Conservation (phyloP, 2,888 invertebrate genomes). For the Loripinus fragilis region DNA sequence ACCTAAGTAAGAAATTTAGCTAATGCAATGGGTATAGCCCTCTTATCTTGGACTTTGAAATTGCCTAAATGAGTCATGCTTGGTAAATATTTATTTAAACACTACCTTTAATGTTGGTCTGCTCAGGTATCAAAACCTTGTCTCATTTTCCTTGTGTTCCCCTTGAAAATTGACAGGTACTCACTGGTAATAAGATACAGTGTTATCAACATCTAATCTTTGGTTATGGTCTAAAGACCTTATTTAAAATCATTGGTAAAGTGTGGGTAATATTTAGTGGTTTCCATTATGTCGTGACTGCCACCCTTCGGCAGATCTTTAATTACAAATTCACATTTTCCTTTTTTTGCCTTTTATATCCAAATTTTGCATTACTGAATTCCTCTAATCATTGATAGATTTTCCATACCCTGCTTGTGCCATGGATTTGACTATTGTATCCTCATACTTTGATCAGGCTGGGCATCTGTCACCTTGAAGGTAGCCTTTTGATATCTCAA, state of each 20-base stretch:
- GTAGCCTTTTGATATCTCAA: too few species aligned
- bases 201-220: constrained; percentile 6
- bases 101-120: constrained; percentile 1
- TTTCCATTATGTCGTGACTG: constrained; percentile 4
- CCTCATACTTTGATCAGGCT: too few species aligned
- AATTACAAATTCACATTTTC: not conserved
- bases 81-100: constrained; percentile 12
- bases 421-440: too few species aligned
- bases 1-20: too few species aligned
- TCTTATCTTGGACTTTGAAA: not conserved
- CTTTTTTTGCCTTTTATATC: too few species aligned
- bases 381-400: too few species aligned
- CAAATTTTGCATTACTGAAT: too few species aligned
- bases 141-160: not conserved
- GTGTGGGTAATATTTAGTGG: not conserved
- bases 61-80: not conserved
- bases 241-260: not conserved
- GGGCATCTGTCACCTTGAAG: too few species aligned
- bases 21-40: not conserved
- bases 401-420: too few species aligned
- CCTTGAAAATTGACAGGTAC: constrained; percentile 20
- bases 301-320: constrained; percentile 5
- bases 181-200: constrained; percentile 9
- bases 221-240: constrained; percentile 3
- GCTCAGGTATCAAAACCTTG: constrained; percentile 6